Base-by-base conservation (phyloP, 1,140 invertebrate genomes). In the Aphelenchoides fujianensis region DNA sequence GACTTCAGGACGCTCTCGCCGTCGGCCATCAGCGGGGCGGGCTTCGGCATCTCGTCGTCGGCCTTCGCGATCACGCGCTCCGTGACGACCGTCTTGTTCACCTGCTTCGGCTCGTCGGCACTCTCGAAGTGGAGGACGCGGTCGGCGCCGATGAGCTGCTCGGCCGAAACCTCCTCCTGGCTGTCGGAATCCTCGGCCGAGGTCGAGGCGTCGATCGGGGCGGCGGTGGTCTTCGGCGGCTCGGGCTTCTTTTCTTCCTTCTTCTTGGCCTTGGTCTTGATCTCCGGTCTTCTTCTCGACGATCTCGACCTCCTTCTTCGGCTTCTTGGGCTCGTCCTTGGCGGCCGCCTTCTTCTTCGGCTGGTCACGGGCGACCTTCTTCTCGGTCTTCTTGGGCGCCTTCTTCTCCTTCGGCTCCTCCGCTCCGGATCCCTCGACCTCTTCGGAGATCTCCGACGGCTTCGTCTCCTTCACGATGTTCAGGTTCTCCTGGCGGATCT, bases 341-440 rank as follows among this genome's bases (percentile, higher is more conserved):
- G 55, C 5, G 7, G 7, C 5, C 28, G 23, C 5, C 34, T 59
- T 59, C 23, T 48, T 48, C 41, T 48, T 48, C 23, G 41, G 41
- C 7, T 59, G 27, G 19, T 59, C 55, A 59, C 19, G 5, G 34
- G 55, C 55, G 5, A 59, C 55, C 23, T 59, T 59, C 23, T 59
- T 59, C 5, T 5, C 5, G 34, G 19, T 19, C 23, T 5, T 5
- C 55, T 5, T 59, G 12, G 23, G 12, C 23, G 23, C 41, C 23
- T 48, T 48, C 41, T 48, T 48, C 41, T 48, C 41, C 34, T 59
- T 59, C 7, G 34, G 5, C 23, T 59, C 5, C 7, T 59, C 55
- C 28, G 55, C 55, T 27, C 55, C 55, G 28, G 55, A 59, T 5
- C 55, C 55, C 19, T 59, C 55, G 34, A 59, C 55, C 23, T 59